Base-by-base conservation (phyloP, 2,797 vertebrate genomes). In the Coregonus ussuriensis region DNA sequence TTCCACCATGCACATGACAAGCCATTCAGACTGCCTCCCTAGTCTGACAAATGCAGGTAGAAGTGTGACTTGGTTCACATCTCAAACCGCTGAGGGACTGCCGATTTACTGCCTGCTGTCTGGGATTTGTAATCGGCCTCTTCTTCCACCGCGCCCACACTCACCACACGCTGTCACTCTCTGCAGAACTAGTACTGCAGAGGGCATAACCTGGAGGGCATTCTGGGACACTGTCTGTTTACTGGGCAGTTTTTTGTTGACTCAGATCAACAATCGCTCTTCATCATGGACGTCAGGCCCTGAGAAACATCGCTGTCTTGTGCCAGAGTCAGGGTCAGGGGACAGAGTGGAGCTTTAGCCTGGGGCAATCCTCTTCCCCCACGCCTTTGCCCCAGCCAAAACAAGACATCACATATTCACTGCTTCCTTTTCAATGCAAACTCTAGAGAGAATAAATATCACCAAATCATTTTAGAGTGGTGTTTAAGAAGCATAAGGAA, bases 251-350 rank as follows among this genome's bases (percentile, higher is more conserved):
- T 35, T 21, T 31, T 73, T 56, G 29, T 35, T 73, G 54, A 41
- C 31, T 62, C 33, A 59, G 72, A 13, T n/a, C 54, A 62, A 35
- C 33, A 74, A 74, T 62, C 31, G 9, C 72, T 62, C 35, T 37
- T 33, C 53, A 59, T 74, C 54, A 41, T 62, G 72, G 54, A 37
- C 18, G 15, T 62, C 52, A 18, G 52, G 35, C 72, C 6, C 72
- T 74, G 54, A 37, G 53, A 35, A 74, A 62, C 54, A 14, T 74
- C 33, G 33, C 16, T 74, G 53, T 21, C 9, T 13, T 33, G 72
- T 15, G 72, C 33, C 72, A 37, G 33, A 53, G 72, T 74, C 18
- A 62, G 33, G 15, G 33, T 37, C 70, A 52, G 70, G 7, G 11
- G 33, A 21, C 54, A 33, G 31, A 18, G 71, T 11, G 3, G 6